A percentile compares a stretch with the other conserved stretches of the same genome.
These are phyloP conservation scores for Cremastobaeus sp. DNA, from an alignment of 2,888 invertebrate genomes.

Conservation along the genomic window DNA sequence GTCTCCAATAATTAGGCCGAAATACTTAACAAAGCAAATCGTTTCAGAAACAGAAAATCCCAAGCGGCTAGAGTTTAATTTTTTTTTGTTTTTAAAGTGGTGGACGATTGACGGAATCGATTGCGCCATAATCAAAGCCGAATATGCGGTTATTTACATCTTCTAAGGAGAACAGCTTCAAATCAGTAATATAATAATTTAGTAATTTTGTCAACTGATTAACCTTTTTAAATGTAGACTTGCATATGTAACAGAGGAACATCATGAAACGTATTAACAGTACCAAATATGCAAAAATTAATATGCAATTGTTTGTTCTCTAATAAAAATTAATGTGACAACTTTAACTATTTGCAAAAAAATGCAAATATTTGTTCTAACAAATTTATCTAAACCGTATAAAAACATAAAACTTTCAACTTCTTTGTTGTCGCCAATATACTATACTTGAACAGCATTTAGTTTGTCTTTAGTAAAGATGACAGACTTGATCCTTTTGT, in stretches of 20 bases:
- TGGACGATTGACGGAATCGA: slow-evolving; percentile 25
- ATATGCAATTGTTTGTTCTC: no score
- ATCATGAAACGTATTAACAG: no score
- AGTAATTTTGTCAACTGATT: slow-evolving; percentile 23
- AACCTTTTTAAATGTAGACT: no score
- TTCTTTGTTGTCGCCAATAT: no score
- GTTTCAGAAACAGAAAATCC: no score
- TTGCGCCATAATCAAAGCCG: slow-evolving; percentile 40
- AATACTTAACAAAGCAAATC: slow-evolving; percentile 9
- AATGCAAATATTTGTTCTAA: no score
- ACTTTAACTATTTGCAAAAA: no score
- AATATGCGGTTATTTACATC: slow-evolving; percentile 43
- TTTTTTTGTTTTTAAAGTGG: slow-evolving; percentile 27
- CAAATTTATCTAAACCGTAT: no score
- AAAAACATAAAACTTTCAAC: no score
- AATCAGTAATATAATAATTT: slow-evolving; percentile 28
- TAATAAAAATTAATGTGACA: no score
- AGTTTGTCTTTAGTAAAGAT: slow-evolving; percentile 12
- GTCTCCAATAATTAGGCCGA: slow-evolving; percentile 21
- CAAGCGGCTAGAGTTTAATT: neutral
- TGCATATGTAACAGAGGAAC: no score
- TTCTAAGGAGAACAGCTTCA: slow-evolving; percentile 23
- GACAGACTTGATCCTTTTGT: slow-evolving; percentile 30
- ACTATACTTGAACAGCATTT: slow-evolving; percentile 8
- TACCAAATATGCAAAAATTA: no score